Base-by-base conservation (phyloP, 2,888 invertebrate genomes). In the Drosophila rellima region DNA sequence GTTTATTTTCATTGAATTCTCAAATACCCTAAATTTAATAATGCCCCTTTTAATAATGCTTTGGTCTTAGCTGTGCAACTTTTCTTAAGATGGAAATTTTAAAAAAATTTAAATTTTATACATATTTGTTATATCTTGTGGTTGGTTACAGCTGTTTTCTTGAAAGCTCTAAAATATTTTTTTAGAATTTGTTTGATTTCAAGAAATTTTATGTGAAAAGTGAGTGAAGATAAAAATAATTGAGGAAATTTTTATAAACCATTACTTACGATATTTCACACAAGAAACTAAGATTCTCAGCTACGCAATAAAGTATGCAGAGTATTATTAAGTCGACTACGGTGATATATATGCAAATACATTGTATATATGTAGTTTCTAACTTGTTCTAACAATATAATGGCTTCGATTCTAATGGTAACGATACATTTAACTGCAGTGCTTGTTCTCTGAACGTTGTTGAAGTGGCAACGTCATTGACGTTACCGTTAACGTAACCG, bases 391-490 rank as follows among this genome's bases (percentile, higher is more conserved):
- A 78, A 67, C 60, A 48, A 74, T 64, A 63, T 55, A 66, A 78
- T 70, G 60, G 75, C 56, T 65, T 61, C 70, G 62, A 59, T 52
- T 62, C 59, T 62, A 83, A 80, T 68, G 74, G 45, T 78, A 77
- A 85, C 80, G 88, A 70, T 86, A 86, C 87, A 83, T 87, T 82
- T 89, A 85, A 89, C 88, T 86, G 81, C 66, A 73, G 75, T 75
- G 63, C 63, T 63, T 60, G 45, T 51, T 62, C 35, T 31, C 56
- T 73, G 78, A 73, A 67, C 60, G 74, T 56, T 74, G 59, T 65
- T 88, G 82, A 63, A 88, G 87, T 87, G 70, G 74, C 74, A 40
- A 18, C 39, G 40, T 60, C 70, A 55, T 50, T 67, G 61, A 44
- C 42, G 44, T 59, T 63, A 40, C 15, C 40, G 73, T 78, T 62